Base-by-base conservation (phyloP, 2,888 invertebrate species). In the Andrena marginata region DNA sequence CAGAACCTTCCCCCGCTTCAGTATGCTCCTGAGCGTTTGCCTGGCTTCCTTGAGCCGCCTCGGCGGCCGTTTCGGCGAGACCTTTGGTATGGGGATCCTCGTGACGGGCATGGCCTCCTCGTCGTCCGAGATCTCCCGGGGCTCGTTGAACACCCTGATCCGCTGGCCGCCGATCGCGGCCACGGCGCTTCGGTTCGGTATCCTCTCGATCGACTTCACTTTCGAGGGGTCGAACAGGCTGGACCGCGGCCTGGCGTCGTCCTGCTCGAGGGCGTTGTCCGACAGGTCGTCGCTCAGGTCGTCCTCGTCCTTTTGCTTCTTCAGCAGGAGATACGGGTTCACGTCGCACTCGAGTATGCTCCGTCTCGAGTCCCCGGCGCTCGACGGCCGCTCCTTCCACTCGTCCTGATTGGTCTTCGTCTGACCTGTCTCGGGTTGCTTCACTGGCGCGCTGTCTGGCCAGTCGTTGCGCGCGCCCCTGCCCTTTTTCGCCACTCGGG, bases 321-420 rank as follows among this genome's bases (percentile, higher is more conserved):
- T 96, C 89, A 97, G 96, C 91, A 98, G 95, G 86, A 97, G 97
- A 92, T 98, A 98, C 2, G 98, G 97, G 94, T 97, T 98, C 56
- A 98, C 97, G 93, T 97, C 96, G 94, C 97, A 98, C 89, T 97
- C 97, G 59, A 98, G 94, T 85, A 98, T 98, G 23, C 97, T 97
- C 86, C 96, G 96, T 2, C 89, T 72, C 26, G 77, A 85, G 16
- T 89, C 89, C 7, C 33, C n/a, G 20, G 62, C 33, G n/a, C 60
- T 71, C 35, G 80, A 31, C 20, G 76, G 42, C 0, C 77, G 69
- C 13, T 84, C 77, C 20, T 80, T 86, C 85, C 84, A 83, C 0
- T 80, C 74, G 5, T 86, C 81, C 8, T 80, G 83, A 35, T 33
- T 68, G 31, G 1, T 59, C 6, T 71, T 83, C 69, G 54, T 35